A percentile compares a stretch with the other conserved stretches of the same genome.
These are phyloP conservation scores for Blastomussa wellsi DNA, from an alignment of 92 coral and sea anemone species.

Conservation along the genomic window DNA sequence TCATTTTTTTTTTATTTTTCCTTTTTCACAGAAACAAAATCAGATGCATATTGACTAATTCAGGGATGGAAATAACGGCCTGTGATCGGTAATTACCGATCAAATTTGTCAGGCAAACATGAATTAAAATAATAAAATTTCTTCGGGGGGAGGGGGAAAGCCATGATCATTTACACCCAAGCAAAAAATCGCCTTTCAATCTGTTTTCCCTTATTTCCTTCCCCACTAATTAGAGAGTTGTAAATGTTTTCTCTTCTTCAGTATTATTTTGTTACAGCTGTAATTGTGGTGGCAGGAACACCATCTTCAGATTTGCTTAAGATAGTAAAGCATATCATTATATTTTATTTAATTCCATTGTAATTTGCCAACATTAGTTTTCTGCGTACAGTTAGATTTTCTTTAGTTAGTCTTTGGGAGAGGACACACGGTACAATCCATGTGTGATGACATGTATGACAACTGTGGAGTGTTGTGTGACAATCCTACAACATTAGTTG, in stretches of 20 bases:
- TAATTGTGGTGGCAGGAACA: slow-evolving; percentile 32
- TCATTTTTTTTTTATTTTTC: neutral
- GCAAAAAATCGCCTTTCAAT: no score
- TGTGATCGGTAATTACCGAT: no score
- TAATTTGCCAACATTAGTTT: neutral
- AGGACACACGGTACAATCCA: neutral
- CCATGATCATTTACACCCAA: no score
- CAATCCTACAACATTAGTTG: neutral
- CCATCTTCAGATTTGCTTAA: neutral
- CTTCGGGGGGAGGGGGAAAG: no score
- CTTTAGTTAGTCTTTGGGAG: neutral
- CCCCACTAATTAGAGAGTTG: neutral
- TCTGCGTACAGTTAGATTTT: neutral
- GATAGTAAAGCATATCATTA: slow-evolving; percentile 1
- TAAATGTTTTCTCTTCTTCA: neutral
- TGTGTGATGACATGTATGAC: neutral
- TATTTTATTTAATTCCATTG: neutral
- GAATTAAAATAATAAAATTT: no score
- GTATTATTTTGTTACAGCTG: neutral
- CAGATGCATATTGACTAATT: neutral
- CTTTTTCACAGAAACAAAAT: neutral
- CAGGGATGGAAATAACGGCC: no score
- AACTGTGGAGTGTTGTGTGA: neutral
- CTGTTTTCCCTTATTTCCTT: no score
- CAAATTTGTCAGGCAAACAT: no score